Conservation (phyloP, 2,113 vertebrate genomes). For the Chloropsis hardwickii region DNA sequence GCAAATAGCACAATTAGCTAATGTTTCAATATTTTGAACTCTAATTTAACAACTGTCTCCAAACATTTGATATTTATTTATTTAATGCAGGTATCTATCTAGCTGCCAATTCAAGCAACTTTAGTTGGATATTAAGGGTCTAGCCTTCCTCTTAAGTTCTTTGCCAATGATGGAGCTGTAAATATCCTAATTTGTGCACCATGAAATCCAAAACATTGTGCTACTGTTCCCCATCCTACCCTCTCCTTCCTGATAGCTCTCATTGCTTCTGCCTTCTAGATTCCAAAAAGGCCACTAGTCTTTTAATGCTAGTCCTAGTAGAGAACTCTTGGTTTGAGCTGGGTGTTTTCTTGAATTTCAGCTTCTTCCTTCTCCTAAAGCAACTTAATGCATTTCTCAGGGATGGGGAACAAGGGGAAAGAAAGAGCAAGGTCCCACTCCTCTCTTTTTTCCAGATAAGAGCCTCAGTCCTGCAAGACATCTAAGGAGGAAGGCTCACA, state of each 20-base stretch:
- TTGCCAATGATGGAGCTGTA: background rate
- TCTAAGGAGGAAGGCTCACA: background rate
- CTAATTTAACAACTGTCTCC: background rate
- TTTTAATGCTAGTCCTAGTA: background rate
- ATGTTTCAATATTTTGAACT: background rate
- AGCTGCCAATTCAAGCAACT: background rate
- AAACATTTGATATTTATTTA: background rate
- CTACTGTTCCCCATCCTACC: background rate
- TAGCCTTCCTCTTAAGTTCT: background rate
- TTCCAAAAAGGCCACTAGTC: background rate
- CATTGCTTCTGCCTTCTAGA: background rate
- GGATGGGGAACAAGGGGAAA: background rate
- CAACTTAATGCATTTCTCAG: background rate
- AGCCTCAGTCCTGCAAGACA: background rate
- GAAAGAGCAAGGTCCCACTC: background rate
- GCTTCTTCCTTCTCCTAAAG: background rate
- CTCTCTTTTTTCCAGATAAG: background rate
- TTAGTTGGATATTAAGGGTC: background rate
- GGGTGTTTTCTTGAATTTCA: background rate
- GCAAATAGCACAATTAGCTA: background rate
- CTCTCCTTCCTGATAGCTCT: background rate
- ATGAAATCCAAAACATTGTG: accelerated
- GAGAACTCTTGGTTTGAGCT: background rate
- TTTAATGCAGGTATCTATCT: background rate
- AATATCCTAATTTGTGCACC: background rate